phyloP scores from a whole-genome alignment of 2,888 invertebrate species.

The Mythimna loreyi region DNA sequence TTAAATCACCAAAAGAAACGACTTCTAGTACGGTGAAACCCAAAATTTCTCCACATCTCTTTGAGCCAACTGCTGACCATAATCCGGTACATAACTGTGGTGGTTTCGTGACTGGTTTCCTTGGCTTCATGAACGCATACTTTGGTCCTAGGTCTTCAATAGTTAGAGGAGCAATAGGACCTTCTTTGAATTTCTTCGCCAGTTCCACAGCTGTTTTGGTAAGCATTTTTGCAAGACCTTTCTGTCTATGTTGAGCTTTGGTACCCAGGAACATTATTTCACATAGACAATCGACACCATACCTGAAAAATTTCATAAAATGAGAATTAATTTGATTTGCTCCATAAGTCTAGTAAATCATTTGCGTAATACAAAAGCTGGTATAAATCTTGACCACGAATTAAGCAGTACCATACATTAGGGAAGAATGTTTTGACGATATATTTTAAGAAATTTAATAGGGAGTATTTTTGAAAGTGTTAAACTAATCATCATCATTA shows the following conservation, averaged over 20 bases:
- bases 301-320: conserved; percentile 76
- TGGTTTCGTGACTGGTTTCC: conserved; percentile 23
- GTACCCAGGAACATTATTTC: conserved; percentile 93
- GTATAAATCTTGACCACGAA: too few relatives aligned
- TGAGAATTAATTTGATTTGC: not conserved
- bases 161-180: conserved; percentile 76
- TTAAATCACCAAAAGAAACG: conserved; percentile 12
- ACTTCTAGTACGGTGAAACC: conserved; percentile 30
- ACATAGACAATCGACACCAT: conserved; percentile 90
- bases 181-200: conserved; percentile 82
- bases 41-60: conserved; percentile 35
- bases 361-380: too few relatives aligned
- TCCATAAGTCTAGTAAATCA: too few relatives aligned
- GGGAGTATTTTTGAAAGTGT: too few relatives aligned
- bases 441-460: too few relatives aligned
- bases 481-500: too few relatives aligned
- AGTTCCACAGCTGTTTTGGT: conserved; percentile 89
- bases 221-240: conserved; percentile 89
- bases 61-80: conserved; percentile 43
- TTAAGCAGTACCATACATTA: too few relatives aligned
- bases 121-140: conserved; percentile 67
- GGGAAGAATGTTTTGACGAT: too few relatives aligned
- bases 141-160: conserved; percentile 82
- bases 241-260: conserved; percentile 84
- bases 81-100: conserved; percentile 33